Conservation (phyloP, 1,140 invertebrate species). For the Drosophila insularis region DNA sequence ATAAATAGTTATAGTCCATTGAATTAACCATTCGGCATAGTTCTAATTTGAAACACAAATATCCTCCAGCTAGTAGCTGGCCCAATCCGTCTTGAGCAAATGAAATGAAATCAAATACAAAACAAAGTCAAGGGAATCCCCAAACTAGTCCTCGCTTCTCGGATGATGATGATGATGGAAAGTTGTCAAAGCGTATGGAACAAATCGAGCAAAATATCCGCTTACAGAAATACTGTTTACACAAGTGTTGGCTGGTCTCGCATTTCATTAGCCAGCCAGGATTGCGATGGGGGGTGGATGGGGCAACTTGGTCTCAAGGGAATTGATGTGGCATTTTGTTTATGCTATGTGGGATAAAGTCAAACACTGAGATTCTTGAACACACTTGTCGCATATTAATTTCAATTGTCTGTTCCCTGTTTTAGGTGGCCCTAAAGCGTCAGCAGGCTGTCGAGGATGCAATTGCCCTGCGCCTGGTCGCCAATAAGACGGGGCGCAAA, state of each 20-base stretch:
- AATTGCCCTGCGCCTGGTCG: constrained; percentile 94
- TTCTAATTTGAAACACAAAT: constrained; percentile 67
- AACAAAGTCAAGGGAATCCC: constrained; percentile 28
- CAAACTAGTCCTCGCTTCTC: constrained; percentile 16
- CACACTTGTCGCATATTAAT: constrained; percentile 82
- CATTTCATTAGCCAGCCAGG: constrained; percentile 52
- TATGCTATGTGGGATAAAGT: constrained; percentile 37
- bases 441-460: constrained; percentile 99
- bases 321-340: constrained; percentile 51
- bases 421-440: constrained; percentile 96
- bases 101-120: constrained; percentile 64
- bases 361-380: constrained; percentile 54
- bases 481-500: constrained; percentile 92
- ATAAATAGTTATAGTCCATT: constrained; percentile 29
- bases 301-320: constrained; percentile 43
- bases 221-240: constrained; percentile 72
- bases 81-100: constrained; percentile 10
- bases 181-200: constrained; percentile 70
- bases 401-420: constrained; percentile 69
- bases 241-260: constrained; percentile 72
- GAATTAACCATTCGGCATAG: constrained; percentile 37
- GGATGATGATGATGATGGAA: constrained; percentile 70
- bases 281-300: neutral
- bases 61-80: constrained; percentile 30
- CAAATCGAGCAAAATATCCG: constrained; percentile 79